Evolutionary conservation across 23 tunicate genomes (phyloP).

Genomic region (Corella eumyota): DNA sequence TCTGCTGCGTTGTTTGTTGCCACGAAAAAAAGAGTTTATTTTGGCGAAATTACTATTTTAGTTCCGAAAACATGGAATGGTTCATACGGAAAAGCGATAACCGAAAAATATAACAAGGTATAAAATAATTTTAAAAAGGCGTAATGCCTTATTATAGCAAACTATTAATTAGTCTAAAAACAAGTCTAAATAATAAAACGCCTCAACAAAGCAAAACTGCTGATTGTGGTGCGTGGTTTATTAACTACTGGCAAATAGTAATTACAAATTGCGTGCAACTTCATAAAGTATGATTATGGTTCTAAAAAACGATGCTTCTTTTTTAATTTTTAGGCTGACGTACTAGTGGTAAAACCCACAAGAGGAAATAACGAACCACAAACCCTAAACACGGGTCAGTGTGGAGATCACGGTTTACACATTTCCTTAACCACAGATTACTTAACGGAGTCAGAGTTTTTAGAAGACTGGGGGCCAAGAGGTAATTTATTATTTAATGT

Average conservation of each 20-base stretch:
- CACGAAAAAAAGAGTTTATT: constrained; percentile 33
- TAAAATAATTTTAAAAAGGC: too few relatives aligned
- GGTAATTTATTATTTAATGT: background rate
- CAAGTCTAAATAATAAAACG: too few relatives aligned
- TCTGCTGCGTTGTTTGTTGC: constrained; percentile 23
- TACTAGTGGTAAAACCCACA: constrained; percentile 2
- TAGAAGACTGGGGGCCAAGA: constrained; percentile 10
- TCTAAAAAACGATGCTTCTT: too few relatives aligned
- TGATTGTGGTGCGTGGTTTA: too few relatives aligned
- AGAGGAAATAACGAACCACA: constrained; percentile 3
- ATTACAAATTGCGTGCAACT: too few relatives aligned
- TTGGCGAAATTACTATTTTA: constrained; percentile 28
- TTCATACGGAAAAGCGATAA: too few relatives aligned
- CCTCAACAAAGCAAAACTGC: too few relatives aligned
- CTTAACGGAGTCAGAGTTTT: background rate
- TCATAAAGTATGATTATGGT: too few relatives aligned
- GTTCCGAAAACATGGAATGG: constrained; percentile 42
- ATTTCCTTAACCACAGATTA: constrained; percentile 19
- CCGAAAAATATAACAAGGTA: too few relatives aligned
- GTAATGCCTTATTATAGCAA: too few relatives aligned
- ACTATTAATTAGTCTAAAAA: too few relatives aligned
- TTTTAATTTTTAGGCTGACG: constrained; percentile 12
- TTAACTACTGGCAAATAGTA: too few relatives aligned
- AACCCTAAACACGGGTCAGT: constrained; percentile 8
- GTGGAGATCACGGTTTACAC: constrained; percentile 12